phyloP scores from a whole-genome alignment of 2,888 invertebrate species.

The Lochmaea crataegi region DNA sequence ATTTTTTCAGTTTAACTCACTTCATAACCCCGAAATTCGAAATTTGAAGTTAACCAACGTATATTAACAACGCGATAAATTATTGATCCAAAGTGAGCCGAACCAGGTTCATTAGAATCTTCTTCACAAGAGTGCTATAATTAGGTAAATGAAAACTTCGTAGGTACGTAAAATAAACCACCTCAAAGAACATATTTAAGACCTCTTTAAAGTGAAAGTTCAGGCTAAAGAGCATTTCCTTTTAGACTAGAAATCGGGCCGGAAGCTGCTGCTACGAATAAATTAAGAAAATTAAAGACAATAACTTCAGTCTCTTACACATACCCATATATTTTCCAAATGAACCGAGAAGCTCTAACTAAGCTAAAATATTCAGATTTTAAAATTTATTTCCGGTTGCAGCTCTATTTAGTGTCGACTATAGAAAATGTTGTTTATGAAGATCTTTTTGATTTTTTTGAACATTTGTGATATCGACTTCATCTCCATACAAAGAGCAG shows the following conservation, averaged over 20 bases:
- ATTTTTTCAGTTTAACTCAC: no score
- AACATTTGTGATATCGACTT: no score
- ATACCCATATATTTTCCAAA: not conserved
- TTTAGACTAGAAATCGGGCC: constrained; percentile 16
- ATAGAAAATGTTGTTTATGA: no score
- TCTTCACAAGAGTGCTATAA: constrained; percentile 25
- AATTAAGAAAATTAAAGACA: constrained; percentile 33
- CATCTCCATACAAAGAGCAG: no score
- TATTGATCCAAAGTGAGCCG: constrained; percentile 7
- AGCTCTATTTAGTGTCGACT: no score
- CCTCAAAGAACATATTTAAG: constrained; percentile 31
- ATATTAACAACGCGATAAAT: constrained; percentile 6
- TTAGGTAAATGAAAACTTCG: constrained; percentile 28
- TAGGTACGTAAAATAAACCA: constrained; percentile 26
- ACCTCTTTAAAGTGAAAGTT: constrained; percentile 29
- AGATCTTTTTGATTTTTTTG: no score
- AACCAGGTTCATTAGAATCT: constrained; percentile 14
- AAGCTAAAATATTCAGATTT: not conserved
- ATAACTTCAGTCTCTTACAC: constrained; percentile 19
- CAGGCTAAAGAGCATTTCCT: constrained; percentile 24
- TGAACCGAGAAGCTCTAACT: not conserved
- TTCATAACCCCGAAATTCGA: not conserved
- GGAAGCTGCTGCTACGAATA: constrained; percentile 17
- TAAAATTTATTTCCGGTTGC: not conserved
- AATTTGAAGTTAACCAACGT: not conserved